Evolutionary conservation across 2,797 vertebrate genomes (phyloP).

Genomic region (Enteromius paludinosus): DNA sequence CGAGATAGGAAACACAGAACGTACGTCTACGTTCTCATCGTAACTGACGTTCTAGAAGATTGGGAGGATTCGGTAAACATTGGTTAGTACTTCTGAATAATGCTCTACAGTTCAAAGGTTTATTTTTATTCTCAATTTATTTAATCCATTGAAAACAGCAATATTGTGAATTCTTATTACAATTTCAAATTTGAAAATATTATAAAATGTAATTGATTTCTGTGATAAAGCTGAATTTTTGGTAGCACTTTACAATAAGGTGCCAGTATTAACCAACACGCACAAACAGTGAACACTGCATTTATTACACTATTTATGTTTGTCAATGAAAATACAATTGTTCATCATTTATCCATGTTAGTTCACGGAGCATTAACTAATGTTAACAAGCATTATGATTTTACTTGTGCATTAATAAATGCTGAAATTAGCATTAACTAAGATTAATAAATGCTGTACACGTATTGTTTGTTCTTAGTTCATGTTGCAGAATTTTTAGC

Average conservation of each 20-base stretch:
- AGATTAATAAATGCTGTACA: too few species aligned
- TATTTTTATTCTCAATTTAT: neutral
- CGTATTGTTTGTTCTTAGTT: too few species aligned
- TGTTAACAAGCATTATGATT: too few species aligned
- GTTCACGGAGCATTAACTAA: too few species aligned
- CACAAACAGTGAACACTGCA: too few species aligned
- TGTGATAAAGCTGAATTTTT: neutral
- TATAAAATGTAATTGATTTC: neutral
- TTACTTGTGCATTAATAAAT: too few species aligned
- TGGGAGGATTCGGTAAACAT: slow-evolving; percentile 99
- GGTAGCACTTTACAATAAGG: too few species aligned
- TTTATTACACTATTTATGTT: too few species aligned
- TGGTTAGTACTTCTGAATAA: slow-evolving; percentile 76
- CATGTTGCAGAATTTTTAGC: neutral
- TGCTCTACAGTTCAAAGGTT: neutral
- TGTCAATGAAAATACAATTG: too few species aligned
- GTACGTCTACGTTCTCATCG: slow-evolving; percentile 95
- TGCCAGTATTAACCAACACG: too few species aligned
- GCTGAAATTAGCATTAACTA: too few species aligned
- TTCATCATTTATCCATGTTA: too few species aligned
- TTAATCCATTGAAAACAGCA: neutral
- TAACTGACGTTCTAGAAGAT: slow-evolving; percentile 96
- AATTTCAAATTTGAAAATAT: neutral
- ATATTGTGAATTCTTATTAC: neutral
- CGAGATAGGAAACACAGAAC: slow-evolving; percentile 97